Conservation (phyloP, 2,888 invertebrate species). For the Sarcophaga rosellei region DNA sequence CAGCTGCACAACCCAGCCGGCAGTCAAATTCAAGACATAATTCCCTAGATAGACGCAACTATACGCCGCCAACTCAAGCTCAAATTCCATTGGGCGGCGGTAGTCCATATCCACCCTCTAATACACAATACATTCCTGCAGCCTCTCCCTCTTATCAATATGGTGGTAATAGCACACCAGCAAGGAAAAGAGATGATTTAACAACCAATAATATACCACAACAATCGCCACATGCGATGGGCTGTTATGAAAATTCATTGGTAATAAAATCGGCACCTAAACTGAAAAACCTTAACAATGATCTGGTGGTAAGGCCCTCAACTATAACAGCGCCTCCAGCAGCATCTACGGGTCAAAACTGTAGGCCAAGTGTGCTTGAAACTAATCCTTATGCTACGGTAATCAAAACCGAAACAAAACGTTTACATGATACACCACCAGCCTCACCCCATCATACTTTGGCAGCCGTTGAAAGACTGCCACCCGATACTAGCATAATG, state of each 20-base stretch:
- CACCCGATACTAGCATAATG: slow-evolving; percentile 73
- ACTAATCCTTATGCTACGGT: slow-evolving; percentile 76
- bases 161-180: not conserved
- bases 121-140: slow-evolving; percentile 48
- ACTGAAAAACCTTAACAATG: slow-evolving; percentile 22
- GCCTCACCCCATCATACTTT: slow-evolving; percentile 58
- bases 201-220: not conserved
- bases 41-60: slow-evolving; percentile 54
- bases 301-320: slow-evolving; percentile 36
- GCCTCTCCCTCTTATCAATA: slow-evolving; percentile 25
- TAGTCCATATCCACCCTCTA: slow-evolving; percentile 37
- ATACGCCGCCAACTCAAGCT: slow-evolving; percentile 57
- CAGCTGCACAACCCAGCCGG: not conserved
- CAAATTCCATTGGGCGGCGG: slow-evolving; percentile 5
- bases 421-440: slow-evolving; percentile 41
- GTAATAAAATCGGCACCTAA: slow-evolving; percentile 59
- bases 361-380: slow-evolving; percentile 77
- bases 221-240: not conserved
- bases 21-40: slow-evolving; percentile 44
- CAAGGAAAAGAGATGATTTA: slow-evolving; percentile 34
- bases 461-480: slow-evolving; percentile 69
- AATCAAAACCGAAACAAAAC: slow-evolving; percentile 63
- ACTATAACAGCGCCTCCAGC: slow-evolving; percentile 23
- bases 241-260: slow-evolving; percentile 54
- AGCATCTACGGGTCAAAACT: slow-evolving; percentile 66